phyloP scores from a whole-genome alignment of 2,888 invertebrate genomes.

The Ligdia adustata region DNA sequence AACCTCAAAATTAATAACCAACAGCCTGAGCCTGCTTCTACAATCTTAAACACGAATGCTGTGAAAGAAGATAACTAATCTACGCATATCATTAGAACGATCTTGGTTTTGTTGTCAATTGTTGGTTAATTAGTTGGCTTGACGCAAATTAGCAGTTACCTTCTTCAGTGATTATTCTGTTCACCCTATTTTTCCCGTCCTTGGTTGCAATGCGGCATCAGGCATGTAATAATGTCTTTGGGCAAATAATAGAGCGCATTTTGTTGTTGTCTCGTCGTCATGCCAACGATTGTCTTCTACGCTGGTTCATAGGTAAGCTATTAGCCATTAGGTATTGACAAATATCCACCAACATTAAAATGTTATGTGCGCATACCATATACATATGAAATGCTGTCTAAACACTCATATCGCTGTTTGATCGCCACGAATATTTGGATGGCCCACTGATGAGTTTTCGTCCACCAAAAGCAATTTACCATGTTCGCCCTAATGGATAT shows the following conservation, averaged over 20 bases:
- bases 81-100: no score
- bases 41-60: no score
- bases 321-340: slow-evolving; percentile 78
- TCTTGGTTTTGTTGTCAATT: no score
- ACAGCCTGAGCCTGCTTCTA: no score
- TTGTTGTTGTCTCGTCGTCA: slow-evolving; percentile 70
- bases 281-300: slow-evolving; percentile 73
- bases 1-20: no score
- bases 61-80: no score
- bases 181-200: not conserved
- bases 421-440: slow-evolving; percentile 58
- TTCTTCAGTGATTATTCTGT: no score
- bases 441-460: slow-evolving; percentile 53
- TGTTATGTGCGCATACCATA: slow-evolving; percentile 40
- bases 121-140: no score
- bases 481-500: slow-evolving; percentile 26
- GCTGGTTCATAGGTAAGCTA: slow-evolving; percentile 64
- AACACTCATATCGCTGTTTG: slow-evolving; percentile 59
- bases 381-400: slow-evolving; percentile 53
- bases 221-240: slow-evolving; percentile 25
- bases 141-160: no score
- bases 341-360: slow-evolving; percentile 58
- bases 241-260: slow-evolving; percentile 44
- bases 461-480: slow-evolving; percentile 47
- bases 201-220: slow-evolving; percentile 21